A percentile compares a stretch with the other conserved stretches of the same genome.
Evolutionary conservation across 2,888 invertebrate genomes (phyloP).

Genomic region (Oeneis ivallda): DNA sequence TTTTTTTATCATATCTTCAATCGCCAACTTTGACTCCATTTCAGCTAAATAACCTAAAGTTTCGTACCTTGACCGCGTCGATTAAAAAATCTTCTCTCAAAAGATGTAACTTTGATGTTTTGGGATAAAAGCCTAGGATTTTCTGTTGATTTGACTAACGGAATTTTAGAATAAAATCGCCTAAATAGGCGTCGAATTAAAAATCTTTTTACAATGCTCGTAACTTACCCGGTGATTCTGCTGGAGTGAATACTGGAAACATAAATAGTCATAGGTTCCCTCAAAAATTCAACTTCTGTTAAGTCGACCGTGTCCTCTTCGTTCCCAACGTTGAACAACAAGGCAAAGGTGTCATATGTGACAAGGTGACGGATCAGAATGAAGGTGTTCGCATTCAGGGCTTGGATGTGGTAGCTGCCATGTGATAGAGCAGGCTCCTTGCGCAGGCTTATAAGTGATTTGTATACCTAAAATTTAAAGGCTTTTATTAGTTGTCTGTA

Average conservation of each 20-base stretch:
- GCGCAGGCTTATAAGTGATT: conserved; percentile 55
- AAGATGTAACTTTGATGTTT: too few species aligned
- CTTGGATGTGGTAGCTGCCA: conserved; percentile 60
- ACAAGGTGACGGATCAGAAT: conserved; percentile 53
- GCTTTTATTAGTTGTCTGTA: too few species aligned
- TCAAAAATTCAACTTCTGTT: neutral
- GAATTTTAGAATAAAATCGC: too few species aligned
- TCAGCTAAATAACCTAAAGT: too few species aligned
- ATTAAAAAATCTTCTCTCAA: too few species aligned
- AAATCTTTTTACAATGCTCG: neutral
- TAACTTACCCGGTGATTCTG: conserved; percentile 18
- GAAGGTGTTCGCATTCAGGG: conserved; percentile 53
- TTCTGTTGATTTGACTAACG: too few species aligned
- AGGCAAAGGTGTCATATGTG: conserved; percentile 57
- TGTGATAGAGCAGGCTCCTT: conserved; percentile 62
- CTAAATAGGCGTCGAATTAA: too few species aligned
- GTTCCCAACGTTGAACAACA: conserved; percentile 80
- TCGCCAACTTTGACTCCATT: too few species aligned
- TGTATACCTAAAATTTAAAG: neutral
- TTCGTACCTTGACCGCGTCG: too few species aligned
- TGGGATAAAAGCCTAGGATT: too few species aligned
- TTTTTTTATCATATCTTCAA: too few species aligned
- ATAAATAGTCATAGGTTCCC: conserved; percentile 15
- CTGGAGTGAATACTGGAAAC: conserved; percentile 18
- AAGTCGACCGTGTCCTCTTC: conserved; percentile 12